A percentile compares a stretch with the other conserved stretches of the same genome.
Conservation (phyloP, 2,888 invertebrate genomes). For the Mellilla xanthometata region DNA sequence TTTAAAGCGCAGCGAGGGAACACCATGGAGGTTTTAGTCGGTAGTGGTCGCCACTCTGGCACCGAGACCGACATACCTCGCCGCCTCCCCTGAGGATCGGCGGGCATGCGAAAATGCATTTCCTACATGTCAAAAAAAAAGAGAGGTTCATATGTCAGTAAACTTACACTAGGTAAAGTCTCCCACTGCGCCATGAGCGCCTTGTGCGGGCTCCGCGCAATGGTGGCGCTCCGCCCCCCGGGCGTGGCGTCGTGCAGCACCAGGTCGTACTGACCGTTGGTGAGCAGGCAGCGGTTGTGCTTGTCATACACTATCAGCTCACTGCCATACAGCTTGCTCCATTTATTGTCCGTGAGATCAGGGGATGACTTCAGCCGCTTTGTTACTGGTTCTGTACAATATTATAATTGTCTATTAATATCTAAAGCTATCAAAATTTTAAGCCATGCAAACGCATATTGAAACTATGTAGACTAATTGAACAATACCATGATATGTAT, state of each 20-base stretch:
- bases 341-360: constrained; percentile 67
- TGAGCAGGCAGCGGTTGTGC: constrained; percentile 92
- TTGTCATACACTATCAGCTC: constrained; percentile 96
- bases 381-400: constrained; percentile 83
- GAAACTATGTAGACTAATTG: too few relatives aligned
- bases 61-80: too few relatives aligned
- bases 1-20: too few relatives aligned
- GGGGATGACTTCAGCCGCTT: constrained; percentile 86
- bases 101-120: too few relatives aligned
- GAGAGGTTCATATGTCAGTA: background rate
- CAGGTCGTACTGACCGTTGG: constrained; percentile 95
- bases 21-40: too few relatives aligned
- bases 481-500: too few relatives aligned
- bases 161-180: constrained; percentile 75
- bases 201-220: constrained; percentile 74
- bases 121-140: too few relatives aligned
- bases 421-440: too few relatives aligned
- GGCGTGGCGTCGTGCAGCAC: constrained; percentile 91
- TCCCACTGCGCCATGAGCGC: constrained; percentile 83
- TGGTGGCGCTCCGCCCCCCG: constrained; percentile 77
- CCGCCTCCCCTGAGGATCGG: too few relatives aligned
- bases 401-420: too few relatives aligned
- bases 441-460: too few relatives aligned
- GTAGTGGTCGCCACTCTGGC: too few relatives aligned
- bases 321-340: constrained; percentile 86